Base-by-base conservation (phyloP, 2,797 vertebrate species). In the Echeneis naucrates region DNA sequence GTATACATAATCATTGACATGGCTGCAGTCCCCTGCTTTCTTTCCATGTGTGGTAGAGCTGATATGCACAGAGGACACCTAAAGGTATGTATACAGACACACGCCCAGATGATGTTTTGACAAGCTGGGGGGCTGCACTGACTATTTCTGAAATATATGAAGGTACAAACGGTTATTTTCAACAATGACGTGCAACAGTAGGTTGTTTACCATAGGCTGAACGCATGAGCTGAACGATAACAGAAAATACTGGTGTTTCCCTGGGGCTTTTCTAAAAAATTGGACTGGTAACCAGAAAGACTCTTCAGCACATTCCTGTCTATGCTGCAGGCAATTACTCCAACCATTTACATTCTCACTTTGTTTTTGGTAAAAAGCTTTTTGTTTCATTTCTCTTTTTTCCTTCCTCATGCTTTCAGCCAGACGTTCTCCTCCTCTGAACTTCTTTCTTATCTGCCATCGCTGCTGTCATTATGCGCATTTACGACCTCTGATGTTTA, bases 1-100 rank as follows among this genome's bases (percentile, higher is more conserved):
- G 94, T 98, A 32, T 99, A 99, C 89, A 97, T 99, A 82, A 98
- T 99, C 21, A 72, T 98, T 26, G 97, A 98, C 5, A 93, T 92
- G 52, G 93, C 92, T 2, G 94, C 96, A 0, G 90, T 99, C 66
- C 95, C 95, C 72, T 92, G 95, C 72, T 99, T 99, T 87, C 94
- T 99, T 19, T 94, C 95, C 87, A 99, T 99, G 98, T 99, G 98
- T 1, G 95, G 95, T 80, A 88, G 95, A 81, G 96, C 96, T 35
- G 93, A 94, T 71, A 99, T 99, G 97, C 98, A 99, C 24, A 75
- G 86, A 0, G 98, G 98, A 3, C 98, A 99, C 82, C 85, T 99
- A 53, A 98, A 98, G 96, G 98, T 98, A 90, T 85, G 81, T 63
- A 67, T 38, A 45, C 54, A 51, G 4, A 30, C 35, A 54, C 44